Evolutionary conservation across 2,888 invertebrate species (phyloP), one percentile per base, ranked within the genome.

Genomic region (Callyntrura guangdongensis): DNA sequence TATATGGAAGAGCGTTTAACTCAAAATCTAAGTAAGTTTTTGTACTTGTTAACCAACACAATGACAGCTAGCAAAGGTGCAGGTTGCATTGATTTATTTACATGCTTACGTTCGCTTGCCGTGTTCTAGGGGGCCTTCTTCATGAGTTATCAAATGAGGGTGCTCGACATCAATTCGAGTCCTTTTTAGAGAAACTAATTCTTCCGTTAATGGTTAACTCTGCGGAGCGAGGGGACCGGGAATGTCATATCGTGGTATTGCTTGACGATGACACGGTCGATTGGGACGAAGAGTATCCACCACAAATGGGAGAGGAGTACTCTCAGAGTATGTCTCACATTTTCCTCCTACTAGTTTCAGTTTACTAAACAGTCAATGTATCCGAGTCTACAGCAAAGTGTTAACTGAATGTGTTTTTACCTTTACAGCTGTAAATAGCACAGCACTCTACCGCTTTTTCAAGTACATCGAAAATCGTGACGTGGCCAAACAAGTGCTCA

Each of bases 391-490:
- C 14, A 59, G 59, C 1, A 53, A 20, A 61, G 27, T 22, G 27
- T 27, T 56, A 36, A 72, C 17, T 49, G n/a, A n/a, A n/a, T n/a
- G n/a, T n/a, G n/a, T n/a, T n/a, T n/a, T n/a, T n/a, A n/a, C n/a
- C n/a, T 64, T 27, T 61, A n/a, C 95, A 97, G 97, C 99, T 90
- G 98, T 99, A 77, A 97, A 98, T 94, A 98, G 98, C 94, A 99
- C 99, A 4, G 97, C 98, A 64, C 97, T 99, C 96, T 99, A 99
- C 95, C 96, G 99, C 93, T 99, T 99, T 96, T 99, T 99, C 96
- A 99, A 99, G 95, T 99, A 99, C 95, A 99, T 99, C 92, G 99
- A 99, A 95, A 99, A 99, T 95, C 96, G 99, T 83, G 99, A 99
- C 95, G 99, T 99, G 6, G 99, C 99, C 8, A 99, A 99, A 94